Evolutionary conservation across 1,140 invertebrate species (phyloP), one percentile per base, ranked within the genome.

Genomic region (Lasioglossum baleicum): DNA sequence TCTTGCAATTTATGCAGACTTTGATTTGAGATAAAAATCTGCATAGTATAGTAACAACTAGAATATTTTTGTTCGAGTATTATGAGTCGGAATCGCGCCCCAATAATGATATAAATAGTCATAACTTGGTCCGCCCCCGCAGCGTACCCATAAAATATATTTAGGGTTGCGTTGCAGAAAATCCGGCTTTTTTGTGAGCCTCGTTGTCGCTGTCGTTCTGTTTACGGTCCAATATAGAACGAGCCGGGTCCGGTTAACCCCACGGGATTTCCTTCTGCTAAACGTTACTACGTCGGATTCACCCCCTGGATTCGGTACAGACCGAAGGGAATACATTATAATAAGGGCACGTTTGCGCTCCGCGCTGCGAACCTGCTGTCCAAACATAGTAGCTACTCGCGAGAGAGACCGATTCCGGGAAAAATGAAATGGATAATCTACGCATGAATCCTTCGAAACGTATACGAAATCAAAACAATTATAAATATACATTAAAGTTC

Each of bases 321-420:
- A 51, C 78, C 83, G 77, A 85, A 76, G 83, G 82, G 83, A 85
- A 84, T 84, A 76, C 83, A 84, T 85, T 85, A 84, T 85, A 85
- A 85, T 84, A 85, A 84, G 78, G 82, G 69, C 82, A 69, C 42
- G 65, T 81, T 85, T 81, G 71, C 63, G 44, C 60, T 58, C 70
- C 44, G 40, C 58, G 64, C 77, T 58, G 40, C 72, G 58, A 63
- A 81, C 53, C 58, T 75, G 15, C 58, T 85, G 64, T 84, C 63
- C 42, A 81, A 73, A 85, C 72, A 67, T 10, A 48, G 40, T 67
- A 26, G 0, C 26, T 26, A 67, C 61, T 48, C 10, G 48, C n/a
- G 11, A 26, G 65, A 11, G 40, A 35, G 48, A 35, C 67, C 65
- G 22, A 74, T 74, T 70, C 69, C 67, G 40, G 74, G 60, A 65